These are phyloP conservation scores for Lissonota sp. DNA, from an alignment of 2,888 invertebrate species.

Conservation along the genomic window DNA sequence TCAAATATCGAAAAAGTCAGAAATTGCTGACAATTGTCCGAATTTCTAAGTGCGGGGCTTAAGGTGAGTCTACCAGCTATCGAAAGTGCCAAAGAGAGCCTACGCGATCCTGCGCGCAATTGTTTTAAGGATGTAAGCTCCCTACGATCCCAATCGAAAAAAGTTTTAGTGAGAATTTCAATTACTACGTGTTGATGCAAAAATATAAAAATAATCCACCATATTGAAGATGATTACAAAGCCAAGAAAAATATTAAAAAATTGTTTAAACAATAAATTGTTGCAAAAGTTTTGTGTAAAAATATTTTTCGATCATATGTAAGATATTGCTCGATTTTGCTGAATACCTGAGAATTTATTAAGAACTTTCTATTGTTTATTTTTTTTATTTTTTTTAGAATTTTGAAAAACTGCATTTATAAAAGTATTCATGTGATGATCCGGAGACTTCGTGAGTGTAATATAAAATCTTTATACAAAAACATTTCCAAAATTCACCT, in stretches of 20 bases:
- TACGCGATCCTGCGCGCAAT: neutral
- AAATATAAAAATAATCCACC: slow-evolving; percentile 20
- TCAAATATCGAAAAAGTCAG: neutral
- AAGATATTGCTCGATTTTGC: neutral
- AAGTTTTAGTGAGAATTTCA: slow-evolving; percentile 8
- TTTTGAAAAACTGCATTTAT: neutral
- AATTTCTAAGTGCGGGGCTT: slow-evolving; percentile 1
- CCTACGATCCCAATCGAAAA: neutral
- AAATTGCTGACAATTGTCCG: neutral
- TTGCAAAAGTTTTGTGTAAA: too few relatives aligned
- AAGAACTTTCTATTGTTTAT: neutral
- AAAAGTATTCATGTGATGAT: neutral
- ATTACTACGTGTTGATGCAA: slow-evolving; percentile 11
- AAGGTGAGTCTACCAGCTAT: neutral
- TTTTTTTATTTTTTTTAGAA: neutral
- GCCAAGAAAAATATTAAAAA: slow-evolving; percentile 16
- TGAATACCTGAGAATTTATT: neutral
- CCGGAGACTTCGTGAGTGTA: neutral
- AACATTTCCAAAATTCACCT: neutral
- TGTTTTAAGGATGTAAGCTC: too few relatives aligned
- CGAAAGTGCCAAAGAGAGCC: neutral
- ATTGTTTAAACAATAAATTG: too few relatives aligned
- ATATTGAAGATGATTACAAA: slow-evolving; percentile 16
- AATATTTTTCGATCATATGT: too few relatives aligned
- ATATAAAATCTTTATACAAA: neutral